Percentiles rank a stretch among this genome's conserved stretches.
Evolutionary conservation across 2,888 invertebrate species (phyloP).

Genomic region (Theretra japonica): DNA sequence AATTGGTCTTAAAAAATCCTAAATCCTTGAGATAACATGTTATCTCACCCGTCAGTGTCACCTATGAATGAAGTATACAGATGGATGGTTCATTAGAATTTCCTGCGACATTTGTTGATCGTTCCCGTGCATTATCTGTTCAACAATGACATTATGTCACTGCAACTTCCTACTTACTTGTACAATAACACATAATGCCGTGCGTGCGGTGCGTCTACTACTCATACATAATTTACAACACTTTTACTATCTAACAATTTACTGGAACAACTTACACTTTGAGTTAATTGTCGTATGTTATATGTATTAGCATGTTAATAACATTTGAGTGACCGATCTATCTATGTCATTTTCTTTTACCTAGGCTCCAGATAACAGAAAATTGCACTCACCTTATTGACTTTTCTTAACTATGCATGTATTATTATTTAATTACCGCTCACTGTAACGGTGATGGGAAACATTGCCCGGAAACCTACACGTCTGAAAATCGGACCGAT

Average conservation of each 20-base stretch:
- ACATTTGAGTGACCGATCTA: not conserved
- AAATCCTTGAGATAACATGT: slow-evolving; percentile 14
- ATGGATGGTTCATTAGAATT: slow-evolving; percentile 11
- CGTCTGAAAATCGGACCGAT: no score
- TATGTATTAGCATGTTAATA: not conserved
- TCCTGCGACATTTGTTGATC: slow-evolving; percentile 14
- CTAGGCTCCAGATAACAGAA: no score
- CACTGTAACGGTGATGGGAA: no score
- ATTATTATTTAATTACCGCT: no score
- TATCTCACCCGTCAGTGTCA: slow-evolving; percentile 18
- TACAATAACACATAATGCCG: slow-evolving; percentile 7
- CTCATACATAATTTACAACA: slow-evolving; percentile 20
- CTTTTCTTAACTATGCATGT: no score
- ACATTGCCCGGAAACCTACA: no score
- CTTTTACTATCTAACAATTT: not conserved
- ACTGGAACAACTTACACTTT: not conserved
- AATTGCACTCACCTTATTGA: no score
- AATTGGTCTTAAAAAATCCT: not conserved
- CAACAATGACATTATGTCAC: slow-evolving; percentile 27
- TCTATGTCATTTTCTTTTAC: no score
- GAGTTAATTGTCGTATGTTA: not conserved
- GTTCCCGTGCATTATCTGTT: slow-evolving; percentile 20
- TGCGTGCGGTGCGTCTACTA: slow-evolving; percentile 8
- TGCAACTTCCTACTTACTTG: slow-evolving; percentile 28
- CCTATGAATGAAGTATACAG: not conserved